Conservation (phyloP, 2,888 invertebrate genomes). For the Odontomyia ornata region DNA sequence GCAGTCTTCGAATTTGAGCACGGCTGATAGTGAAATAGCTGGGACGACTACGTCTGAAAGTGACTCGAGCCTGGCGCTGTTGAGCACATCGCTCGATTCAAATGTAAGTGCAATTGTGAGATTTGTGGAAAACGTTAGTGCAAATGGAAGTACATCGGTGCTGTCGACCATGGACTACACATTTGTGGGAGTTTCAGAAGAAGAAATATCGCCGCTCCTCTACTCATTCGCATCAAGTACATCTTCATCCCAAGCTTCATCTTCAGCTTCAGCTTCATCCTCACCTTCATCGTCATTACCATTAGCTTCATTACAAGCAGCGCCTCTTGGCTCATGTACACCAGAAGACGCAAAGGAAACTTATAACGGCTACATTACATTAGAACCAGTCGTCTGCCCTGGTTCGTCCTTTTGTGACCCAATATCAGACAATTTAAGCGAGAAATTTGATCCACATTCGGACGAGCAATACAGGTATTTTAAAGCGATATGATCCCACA, state of each 20-base stretch:
- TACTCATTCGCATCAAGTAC: constrained; percentile 16
- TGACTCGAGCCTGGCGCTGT: constrained; percentile 12
- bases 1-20: constrained; percentile 28
- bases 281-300: constrained; percentile 13
- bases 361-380: constrained; percentile 11
- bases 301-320: constrained; percentile 15
- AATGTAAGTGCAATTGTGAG: constrained; percentile 38
- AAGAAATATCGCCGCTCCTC: constrained; percentile 16
- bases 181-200: constrained; percentile 17
- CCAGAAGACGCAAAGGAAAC: constrained; percentile 21
- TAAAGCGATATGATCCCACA: constrained; percentile 2
- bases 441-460: constrained; percentile 18
- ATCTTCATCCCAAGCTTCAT: background rate
- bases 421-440: constrained; percentile 15
- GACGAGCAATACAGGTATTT: constrained; percentile 40
- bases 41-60: constrained; percentile 25
- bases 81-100: constrained; percentile 9
- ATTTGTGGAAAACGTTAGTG: constrained; percentile 30
- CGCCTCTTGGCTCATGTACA: background rate
- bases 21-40: constrained; percentile 19
- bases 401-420: constrained; percentile 12
- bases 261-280: background rate
- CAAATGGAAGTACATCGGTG: constrained; percentile 12
- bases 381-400: background rate
- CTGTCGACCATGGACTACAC: constrained; percentile 31